Evolutionary conservation across 2,888 invertebrate species (phyloP).

Genomic region (Oxycera nigricornis): DNA sequence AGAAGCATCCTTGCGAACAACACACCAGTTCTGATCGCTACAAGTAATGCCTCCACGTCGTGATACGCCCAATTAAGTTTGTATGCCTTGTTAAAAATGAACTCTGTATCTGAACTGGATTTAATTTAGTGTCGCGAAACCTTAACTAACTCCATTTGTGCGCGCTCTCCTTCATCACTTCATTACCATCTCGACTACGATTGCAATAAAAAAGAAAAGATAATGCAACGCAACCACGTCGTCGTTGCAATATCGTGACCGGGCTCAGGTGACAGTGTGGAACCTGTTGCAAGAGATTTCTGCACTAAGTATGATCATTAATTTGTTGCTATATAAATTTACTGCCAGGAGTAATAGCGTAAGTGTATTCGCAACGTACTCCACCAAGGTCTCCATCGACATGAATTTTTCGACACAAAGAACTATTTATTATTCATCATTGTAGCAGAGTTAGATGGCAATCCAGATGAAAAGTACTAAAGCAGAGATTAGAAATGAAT

Average conservation of each 20-base stretch:
- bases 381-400: constrained; percentile 32
- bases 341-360: constrained; percentile 1
- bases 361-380: neutral
- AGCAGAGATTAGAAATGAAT: neutral
- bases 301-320: constrained; percentile 14
- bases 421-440: neutral
- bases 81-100: neutral
- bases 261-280: constrained; percentile 35
- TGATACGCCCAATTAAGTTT: constrained; percentile 15
- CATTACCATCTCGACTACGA: constrained; percentile 1
- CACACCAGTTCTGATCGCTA: too few relatives aligned
- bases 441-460: neutral
- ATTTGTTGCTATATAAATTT: constrained; percentile 38
- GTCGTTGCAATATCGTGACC: constrained; percentile 22
- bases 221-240: neutral
- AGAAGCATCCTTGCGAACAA: neutral
- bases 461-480: neutral
- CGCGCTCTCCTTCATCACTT: neutral
- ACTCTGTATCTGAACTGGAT: neutral
- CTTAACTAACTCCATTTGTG: constrained; percentile 8
- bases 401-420: constrained; percentile 16
- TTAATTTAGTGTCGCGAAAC: constrained; percentile 8
- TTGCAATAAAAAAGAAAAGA: neutral
- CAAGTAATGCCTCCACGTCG: neutral
- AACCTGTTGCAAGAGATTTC: constrained; percentile 30